Conservation (phyloP, 2,113 vertebrate species). For the Tragulus kanchil region DNA sequence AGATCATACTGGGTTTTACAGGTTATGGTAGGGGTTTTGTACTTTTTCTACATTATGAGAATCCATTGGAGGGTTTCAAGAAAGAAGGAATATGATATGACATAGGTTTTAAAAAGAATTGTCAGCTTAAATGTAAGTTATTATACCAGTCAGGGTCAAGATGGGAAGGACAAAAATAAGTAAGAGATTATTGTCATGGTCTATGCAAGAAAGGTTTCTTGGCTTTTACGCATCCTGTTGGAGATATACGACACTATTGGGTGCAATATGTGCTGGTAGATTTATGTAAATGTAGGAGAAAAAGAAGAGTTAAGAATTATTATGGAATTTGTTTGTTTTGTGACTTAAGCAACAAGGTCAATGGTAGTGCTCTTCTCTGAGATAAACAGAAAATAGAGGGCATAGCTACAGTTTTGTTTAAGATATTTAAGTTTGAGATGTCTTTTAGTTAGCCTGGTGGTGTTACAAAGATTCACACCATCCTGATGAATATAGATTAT, state of each 20-base stretch:
- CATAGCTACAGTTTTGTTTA: not conserved
- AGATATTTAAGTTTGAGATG: not conserved
- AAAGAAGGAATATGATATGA: not conserved
- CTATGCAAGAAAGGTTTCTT: not conserved
- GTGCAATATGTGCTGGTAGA: not conserved
- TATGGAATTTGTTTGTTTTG: not conserved
- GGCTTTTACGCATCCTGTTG: not conserved
- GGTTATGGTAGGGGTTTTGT: not conserved
- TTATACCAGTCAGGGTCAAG: not conserved
- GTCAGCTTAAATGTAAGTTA: not conserved
- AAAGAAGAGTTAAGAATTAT: not conserved
- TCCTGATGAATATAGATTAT: slow-evolving; percentile 14
- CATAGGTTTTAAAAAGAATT: not conserved
- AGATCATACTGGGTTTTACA: not conserved
- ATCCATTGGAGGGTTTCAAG: not conserved
- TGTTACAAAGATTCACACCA: not conserved
- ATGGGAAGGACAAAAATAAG: not conserved
- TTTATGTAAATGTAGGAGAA: not conserved
- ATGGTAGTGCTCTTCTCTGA: not conserved
- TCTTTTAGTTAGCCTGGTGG: not conserved
- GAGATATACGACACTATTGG: not conserved
- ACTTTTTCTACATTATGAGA: not conserved
- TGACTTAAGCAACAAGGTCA: not conserved
- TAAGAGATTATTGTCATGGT: not conserved
- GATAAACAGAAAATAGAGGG: not conserved